These are phyloP conservation scores for Seriola aureovittata DNA, from an alignment of 2,113 vertebrate species.

Conservation along the genomic window DNA sequence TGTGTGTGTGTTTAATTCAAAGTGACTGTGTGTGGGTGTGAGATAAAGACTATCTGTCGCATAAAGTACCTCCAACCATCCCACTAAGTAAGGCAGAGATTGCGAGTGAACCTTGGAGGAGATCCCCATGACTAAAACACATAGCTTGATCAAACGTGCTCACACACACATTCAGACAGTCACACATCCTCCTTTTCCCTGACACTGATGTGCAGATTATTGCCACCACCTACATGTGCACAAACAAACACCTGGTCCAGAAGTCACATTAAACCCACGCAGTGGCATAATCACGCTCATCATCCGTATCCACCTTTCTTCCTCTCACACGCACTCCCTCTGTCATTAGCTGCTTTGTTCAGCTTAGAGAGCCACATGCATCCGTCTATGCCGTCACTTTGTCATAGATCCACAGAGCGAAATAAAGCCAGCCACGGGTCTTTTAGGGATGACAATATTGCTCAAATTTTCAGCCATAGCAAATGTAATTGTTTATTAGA, in stretches of 20 bases:
- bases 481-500: neutral
- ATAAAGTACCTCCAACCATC: slow-evolving; percentile 35
- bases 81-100: slow-evolving; percentile 7
- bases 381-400: slow-evolving; percentile 14
- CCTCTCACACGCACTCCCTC: slow-evolving; percentile 20
- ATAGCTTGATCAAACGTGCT: neutral
- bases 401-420: neutral
- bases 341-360: slow-evolving; percentile 28
- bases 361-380: slow-evolving; percentile 1
- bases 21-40: slow-evolving; percentile 31
- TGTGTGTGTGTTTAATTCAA: slow-evolving; percentile 15
- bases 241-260: slow-evolving; percentile 55
- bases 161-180: slow-evolving; percentile 29
- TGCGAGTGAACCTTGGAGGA: neutral
- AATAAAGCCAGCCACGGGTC: neutral
- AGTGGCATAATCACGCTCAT: slow-evolving; percentile 38
- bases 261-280: slow-evolving; percentile 58
- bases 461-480: neutral
- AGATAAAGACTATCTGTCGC: slow-evolving; percentile 40
- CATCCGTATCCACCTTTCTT: slow-evolving; percentile 36
- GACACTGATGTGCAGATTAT: slow-evolving; percentile 39
- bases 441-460: neutral
- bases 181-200: slow-evolving; percentile 17
- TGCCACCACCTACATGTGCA: slow-evolving; percentile 46
- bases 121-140: slow-evolving; percentile 7